phyloP scores from a whole-genome alignment of 2,797 vertebrate genomes.

The Acrossocheilus fasciatus region DNA sequence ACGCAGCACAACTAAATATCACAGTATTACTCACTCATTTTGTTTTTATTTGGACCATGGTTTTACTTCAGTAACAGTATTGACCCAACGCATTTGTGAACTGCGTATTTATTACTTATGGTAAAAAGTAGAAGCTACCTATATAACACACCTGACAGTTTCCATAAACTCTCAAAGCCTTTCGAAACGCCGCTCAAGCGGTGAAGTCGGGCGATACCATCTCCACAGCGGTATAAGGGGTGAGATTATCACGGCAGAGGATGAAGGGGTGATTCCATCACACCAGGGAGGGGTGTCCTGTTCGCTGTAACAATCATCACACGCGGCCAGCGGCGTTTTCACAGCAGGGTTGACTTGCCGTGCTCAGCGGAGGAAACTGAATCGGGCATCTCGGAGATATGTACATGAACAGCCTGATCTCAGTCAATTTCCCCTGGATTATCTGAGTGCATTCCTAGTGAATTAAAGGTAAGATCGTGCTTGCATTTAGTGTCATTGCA shows the following conservation, averaged over 20 bases:
- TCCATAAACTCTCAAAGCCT: not conserved
- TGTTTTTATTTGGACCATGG: not conserved
- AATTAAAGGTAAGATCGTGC: conserved; percentile 46
- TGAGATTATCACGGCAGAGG: not conserved
- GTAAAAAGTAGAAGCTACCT: not conserved
- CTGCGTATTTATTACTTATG: not conserved
- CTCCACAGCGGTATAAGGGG: not conserved
- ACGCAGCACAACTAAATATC: not conserved
- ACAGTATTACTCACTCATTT: not conserved
- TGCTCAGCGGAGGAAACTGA: not conserved
- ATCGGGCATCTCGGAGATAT: conserved; percentile 39
- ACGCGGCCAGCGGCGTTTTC: conserved; percentile 3
- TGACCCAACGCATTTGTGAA: not conserved
- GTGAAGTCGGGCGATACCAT: not conserved
- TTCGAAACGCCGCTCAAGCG: not conserved
- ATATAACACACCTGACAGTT: not conserved
- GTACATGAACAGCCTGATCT: conserved; percentile 32
- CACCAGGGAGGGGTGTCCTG: conserved; percentile 14
- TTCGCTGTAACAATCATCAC: conserved; percentile 4
- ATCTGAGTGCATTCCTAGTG: conserved; percentile 30
- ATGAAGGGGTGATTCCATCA: conserved; percentile 42
- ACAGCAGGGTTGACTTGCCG: not conserved
- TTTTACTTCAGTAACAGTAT: not conserved
- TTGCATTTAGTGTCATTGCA: not conserved
- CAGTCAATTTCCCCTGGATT: conserved; percentile 23